Percentiles rank a stretch among this genome's conserved stretches.
phyloP scores from a whole-genome alignment of 1,140 invertebrate species.

The Ceratitis capitata region DNA sequence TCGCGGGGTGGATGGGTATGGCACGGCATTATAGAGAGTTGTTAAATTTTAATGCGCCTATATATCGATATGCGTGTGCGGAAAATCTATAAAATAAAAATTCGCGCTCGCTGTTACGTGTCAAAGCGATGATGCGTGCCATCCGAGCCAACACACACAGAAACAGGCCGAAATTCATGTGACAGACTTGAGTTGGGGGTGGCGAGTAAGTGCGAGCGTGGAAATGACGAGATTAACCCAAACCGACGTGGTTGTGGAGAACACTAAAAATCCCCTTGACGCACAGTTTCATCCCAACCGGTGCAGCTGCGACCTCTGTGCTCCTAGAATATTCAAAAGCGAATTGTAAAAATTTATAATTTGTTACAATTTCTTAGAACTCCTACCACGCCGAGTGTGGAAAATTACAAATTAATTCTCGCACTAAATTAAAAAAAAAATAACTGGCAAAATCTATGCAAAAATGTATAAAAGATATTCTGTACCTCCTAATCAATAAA shows the following conservation, averaged over 20 bases:
- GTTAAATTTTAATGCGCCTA: slow-evolving; percentile 64
- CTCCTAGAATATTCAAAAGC: not conserved
- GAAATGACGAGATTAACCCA: not conserved
- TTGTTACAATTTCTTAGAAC: not conserved
- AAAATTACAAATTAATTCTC: too few species aligned
- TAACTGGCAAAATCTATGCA: too few species aligned
- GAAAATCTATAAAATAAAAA: slow-evolving; percentile 53
- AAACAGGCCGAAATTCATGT: not conserved
- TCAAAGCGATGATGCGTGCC: slow-evolving; percentile 7
- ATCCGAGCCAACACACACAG: not conserved
- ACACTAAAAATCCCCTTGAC: not conserved
- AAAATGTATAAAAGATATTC: too few species aligned
- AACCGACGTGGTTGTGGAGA: not conserved
- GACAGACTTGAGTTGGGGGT: not conserved
- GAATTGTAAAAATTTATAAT: not conserved
- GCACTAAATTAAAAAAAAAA: too few species aligned
- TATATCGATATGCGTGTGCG: slow-evolving; percentile 59
- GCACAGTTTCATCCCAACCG: not conserved
- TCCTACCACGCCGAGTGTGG: not conserved
- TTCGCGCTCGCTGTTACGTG: slow-evolving; percentile 44
- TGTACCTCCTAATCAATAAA: too few species aligned
- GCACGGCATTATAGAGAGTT: slow-evolving; percentile 21
- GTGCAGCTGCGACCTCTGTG: not conserved
- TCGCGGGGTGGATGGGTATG: too few species aligned
- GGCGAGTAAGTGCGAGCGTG: not conserved